Base-by-base conservation (phyloP, 2,888 invertebrate species). In the Drosophila pullipes region DNA sequence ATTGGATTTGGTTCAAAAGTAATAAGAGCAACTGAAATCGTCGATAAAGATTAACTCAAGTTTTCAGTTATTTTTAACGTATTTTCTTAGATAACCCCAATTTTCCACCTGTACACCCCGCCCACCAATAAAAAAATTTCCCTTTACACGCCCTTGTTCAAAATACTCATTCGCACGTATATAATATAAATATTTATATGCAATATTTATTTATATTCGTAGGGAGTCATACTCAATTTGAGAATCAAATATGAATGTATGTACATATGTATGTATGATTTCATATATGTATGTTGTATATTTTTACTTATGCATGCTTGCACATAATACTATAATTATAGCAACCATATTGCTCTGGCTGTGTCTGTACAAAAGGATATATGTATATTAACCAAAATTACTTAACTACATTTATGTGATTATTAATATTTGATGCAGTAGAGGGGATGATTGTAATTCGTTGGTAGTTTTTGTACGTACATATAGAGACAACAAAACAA, bases 401-500 rank as follows among this genome's bases (percentile, higher is more conserved):
- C 58, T 58, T 41, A 30, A 41, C 30, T 16, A 41, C 28, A 18
- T 39, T 30, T 22, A 41, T 41, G 16, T 2, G 7, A 28, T n/a
- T 37, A 13, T 39, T 28, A 18, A 25, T 11, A n/a, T 41, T 41
- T 16, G 3, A 30, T 41, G n/a, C n/a, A 9, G 52, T 4, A 30
- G 39, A 31, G 30, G 31, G n/a, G 6, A 47, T 18, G 16, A 31
- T 22, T 47, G 47, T 18, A 44, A 25, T 58, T 47, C 31, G 58
- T 41, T 16, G 5, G 41, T 30, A n/a, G 39, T 9, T 41, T n/a
- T 5, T 41, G 3, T 57, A 18, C 49, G 10, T 52, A 68, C 37
- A 59, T 58, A 58, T 16, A 49, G 33, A 55, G 52, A 57, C 50
- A 76, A 76, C 71, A 59, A 74, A 61, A 47, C 74, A 68, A 65